Evolutionary conservation across 2,797 vertebrate species (phyloP).

Genomic region (Myotis myotis): DNA sequence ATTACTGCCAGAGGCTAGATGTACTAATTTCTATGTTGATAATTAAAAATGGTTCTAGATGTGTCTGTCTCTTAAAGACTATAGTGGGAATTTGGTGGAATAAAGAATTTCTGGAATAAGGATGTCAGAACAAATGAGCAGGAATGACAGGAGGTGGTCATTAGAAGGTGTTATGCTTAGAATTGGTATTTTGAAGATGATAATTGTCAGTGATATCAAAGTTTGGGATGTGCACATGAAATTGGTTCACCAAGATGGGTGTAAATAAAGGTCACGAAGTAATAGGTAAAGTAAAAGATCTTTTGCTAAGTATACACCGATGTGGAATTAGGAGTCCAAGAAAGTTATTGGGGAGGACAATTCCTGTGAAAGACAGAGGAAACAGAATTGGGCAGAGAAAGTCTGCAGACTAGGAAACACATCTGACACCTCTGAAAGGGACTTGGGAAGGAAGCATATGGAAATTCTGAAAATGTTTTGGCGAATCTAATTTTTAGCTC

Average conservation of each 20-base stretch:
- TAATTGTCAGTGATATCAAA: neutral
- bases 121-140: neutral
- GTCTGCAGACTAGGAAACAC: neutral
- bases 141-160: neutral
- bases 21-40: neutral
- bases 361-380: neutral
- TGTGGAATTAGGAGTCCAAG: neutral
- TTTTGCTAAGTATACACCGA: neutral
- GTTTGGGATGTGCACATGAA: neutral
- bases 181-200: neutral
- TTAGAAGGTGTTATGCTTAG: neutral
- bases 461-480: neutral
- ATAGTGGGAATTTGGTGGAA: neutral
- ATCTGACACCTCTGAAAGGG: neutral
- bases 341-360: neutral
- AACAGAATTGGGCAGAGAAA: neutral
- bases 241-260: neutral
- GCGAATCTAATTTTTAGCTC: neutral
- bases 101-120: neutral
- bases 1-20: neutral
- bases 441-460: neutral
- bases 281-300: neutral
- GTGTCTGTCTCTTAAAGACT: neutral
- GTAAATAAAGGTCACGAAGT: neutral
- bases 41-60: neutral